A percentile compares a stretch with the other conserved stretches of the same genome.
Evolutionary conservation across 1,140 invertebrate species (phyloP).

Genomic region (Euwallacea fornicatus): DNA sequence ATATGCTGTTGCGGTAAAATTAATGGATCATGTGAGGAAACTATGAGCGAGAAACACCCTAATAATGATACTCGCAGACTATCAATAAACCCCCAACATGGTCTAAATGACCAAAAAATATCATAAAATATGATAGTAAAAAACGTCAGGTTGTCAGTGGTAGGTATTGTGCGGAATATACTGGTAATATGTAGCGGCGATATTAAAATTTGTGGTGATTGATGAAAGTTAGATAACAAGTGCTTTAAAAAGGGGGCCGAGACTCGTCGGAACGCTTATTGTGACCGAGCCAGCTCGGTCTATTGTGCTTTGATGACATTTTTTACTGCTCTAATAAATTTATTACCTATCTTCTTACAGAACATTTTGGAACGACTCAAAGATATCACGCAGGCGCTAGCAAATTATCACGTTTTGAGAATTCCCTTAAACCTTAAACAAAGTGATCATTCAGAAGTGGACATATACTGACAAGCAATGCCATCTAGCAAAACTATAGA

Average conservation of each 20-base stretch:
- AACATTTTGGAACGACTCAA: no score
- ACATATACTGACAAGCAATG: no score
- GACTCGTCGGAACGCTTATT: conserved; percentile 44
- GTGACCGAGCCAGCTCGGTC: conserved; percentile 33
- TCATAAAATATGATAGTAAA: conserved; percentile 36
- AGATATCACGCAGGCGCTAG: no score
- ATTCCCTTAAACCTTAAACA: no score
- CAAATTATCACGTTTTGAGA: no score
- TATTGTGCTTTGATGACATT: conserved; percentile 44
- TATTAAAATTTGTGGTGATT: conserved; percentile 53
- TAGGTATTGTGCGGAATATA: conserved; percentile 47
- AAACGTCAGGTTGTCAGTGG: conserved; percentile 44
- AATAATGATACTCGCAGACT: conserved; percentile 28
- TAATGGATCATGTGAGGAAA: conserved; percentile 6
- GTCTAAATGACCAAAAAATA: conserved; percentile 37
- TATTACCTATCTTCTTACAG: conserved; percentile 31
- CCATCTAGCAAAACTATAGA: no score
- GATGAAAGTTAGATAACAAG: conserved; percentile 51
- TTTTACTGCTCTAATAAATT: conserved; percentile 44
- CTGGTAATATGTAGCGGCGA: conserved; percentile 50
- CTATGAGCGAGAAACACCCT: conserved; percentile 14
- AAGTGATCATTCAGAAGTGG: no score
- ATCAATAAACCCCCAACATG: conserved; percentile 26
- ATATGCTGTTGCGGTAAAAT: not conserved
- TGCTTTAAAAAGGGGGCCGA: conserved; percentile 41